Conservation (phyloP, 2,113 vertebrate genomes). For the Hepsetus odoe region DNA sequence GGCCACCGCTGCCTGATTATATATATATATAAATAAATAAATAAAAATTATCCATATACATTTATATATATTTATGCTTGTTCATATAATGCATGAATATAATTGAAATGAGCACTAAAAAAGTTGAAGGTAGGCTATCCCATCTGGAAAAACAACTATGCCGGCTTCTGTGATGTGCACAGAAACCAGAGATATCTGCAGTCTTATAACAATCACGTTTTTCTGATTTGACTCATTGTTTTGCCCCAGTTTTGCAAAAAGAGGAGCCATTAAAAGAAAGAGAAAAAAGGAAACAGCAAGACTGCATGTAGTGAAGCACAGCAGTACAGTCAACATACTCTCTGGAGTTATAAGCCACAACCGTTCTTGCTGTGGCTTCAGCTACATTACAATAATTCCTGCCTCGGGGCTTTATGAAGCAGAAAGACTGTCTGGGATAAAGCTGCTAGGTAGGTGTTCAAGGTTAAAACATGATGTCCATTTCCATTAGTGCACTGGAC, state of each 20-base stretch:
- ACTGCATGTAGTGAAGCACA: background rate
- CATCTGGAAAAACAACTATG: background rate
- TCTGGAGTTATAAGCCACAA: background rate
- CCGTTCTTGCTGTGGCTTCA: background rate
- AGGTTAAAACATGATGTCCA: background rate
- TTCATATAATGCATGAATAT: background rate
- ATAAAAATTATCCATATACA: too few relatives aligned
- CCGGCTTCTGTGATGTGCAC: background rate
- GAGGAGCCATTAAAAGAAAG: background rate
- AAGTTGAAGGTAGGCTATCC: background rate
- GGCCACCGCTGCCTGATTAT: too few relatives aligned
- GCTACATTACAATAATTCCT: background rate
- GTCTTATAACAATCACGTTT: background rate
- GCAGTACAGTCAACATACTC: background rate
- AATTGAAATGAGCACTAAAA: background rate
- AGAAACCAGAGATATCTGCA: background rate
- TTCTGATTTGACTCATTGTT: background rate
- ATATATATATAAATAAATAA: too few relatives aligned
- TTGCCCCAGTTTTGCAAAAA: background rate
- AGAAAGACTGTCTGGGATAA: background rate
- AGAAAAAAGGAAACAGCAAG: background rate
- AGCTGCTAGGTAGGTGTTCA: background rate
- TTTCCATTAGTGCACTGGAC: background rate
- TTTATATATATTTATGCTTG: too few relatives aligned
- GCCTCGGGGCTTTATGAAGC: background rate